Conservation (phyloP, 2,888 invertebrate species). For the Hecatera dysodea region DNA sequence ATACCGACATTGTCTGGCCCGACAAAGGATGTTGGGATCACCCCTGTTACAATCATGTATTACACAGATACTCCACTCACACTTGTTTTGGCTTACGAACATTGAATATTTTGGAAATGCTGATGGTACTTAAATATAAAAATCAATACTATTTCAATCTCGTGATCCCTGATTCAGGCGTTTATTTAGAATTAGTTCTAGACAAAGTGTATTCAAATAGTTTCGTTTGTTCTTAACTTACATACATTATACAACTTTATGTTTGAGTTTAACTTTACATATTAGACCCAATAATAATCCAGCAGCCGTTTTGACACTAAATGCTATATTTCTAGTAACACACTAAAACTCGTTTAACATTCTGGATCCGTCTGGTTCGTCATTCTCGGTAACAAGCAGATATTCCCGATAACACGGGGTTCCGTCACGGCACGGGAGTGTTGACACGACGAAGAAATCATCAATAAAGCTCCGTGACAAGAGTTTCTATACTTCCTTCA, state of each 20-base stretch:
- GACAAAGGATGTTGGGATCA: constrained; percentile 5
- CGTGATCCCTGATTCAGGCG: background rate
- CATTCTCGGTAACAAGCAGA: constrained; percentile 25
- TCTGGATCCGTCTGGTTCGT: constrained; percentile 6
- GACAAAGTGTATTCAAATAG: background rate
- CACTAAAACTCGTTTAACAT: background rate
- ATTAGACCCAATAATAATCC: background rate
- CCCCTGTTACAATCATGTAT: constrained; percentile 13
- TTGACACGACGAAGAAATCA: constrained; percentile 56
- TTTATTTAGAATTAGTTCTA: background rate
- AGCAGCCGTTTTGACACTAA: background rate
- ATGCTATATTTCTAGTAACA: background rate
- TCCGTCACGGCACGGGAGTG: constrained; percentile 46
- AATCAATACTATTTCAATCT: background rate
- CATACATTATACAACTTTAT: background rate
- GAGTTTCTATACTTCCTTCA: constrained; percentile 46
- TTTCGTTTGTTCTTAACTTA: background rate
- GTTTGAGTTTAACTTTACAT: background rate
- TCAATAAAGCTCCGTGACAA: constrained; percentile 58
- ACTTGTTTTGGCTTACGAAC: background rate
- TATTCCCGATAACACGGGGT: constrained; percentile 33
- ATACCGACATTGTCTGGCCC: background rate
- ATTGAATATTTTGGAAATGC: background rate
- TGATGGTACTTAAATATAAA: background rate
- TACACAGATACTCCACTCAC: background rate